These are phyloP conservation scores for Tragelaphus buxtoni DNA, from an alignment of 2,113 vertebrate genomes.

Conservation along the genomic window DNA sequence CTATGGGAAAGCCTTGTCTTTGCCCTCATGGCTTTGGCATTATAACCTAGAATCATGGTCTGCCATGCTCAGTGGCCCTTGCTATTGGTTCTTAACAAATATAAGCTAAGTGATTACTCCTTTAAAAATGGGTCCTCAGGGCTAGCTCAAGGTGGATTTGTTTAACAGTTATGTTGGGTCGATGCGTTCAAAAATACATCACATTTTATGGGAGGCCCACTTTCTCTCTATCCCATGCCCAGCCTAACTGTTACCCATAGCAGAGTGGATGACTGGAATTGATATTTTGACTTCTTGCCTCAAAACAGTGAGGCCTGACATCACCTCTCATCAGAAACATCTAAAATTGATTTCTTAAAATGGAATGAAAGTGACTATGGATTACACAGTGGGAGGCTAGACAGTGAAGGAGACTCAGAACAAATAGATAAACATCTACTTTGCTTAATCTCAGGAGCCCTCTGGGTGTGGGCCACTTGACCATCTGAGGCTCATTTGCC, in stretches of 20 bases:
- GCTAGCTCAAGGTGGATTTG: neutral
- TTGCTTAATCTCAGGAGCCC: constrained; percentile 14
- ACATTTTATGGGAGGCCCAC: neutral
- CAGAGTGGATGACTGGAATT: constrained; percentile 38
- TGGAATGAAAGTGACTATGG: constrained; percentile 55
- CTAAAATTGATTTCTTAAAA: constrained; percentile 70
- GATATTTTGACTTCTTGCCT: constrained; percentile 59
- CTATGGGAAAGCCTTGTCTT: neutral
- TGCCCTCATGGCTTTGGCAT: neutral
- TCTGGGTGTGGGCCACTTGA: neutral
- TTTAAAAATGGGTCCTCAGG: neutral
- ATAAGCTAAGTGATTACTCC: neutral
- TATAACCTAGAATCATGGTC: neutral
- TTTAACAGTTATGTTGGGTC: neutral
- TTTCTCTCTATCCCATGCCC: neutral
- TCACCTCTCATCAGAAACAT: constrained; percentile 65
- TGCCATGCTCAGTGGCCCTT: neutral
- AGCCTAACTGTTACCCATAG: neutral
- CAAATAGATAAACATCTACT: constrained; percentile 54
- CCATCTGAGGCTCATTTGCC: neutral
- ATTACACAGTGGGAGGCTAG: constrained; percentile 25
- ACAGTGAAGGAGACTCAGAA: constrained; percentile 7
- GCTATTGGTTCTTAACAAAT: neutral
- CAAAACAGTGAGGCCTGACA: constrained; percentile 44
- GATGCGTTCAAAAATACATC: neutral